Conservation (phyloP, 2,888 invertebrate genomes). For the Cryptocheilus praepositus region DNA sequence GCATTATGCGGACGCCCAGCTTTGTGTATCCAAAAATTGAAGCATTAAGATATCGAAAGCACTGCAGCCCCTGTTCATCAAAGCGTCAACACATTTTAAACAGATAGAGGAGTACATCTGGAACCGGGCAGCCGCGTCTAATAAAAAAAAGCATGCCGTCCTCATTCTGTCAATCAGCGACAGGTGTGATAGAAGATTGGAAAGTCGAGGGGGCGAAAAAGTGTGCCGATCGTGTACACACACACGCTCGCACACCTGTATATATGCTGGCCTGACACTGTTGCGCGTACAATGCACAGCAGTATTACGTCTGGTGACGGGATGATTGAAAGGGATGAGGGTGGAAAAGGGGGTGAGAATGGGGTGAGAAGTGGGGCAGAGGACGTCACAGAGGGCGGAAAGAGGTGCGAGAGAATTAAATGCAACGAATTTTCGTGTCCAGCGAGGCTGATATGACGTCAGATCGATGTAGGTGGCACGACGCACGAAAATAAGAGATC, state of each 20-base stretch:
- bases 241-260: slow-evolving; percentile 22
- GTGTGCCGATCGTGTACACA: background rate
- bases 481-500: too few species aligned
- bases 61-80: background rate
- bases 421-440: too few species aligned
- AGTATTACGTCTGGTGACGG: slow-evolving; percentile 39
- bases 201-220: background rate
- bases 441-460: too few species aligned
- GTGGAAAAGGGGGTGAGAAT: slow-evolving; percentile 12
- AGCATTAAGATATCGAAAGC: background rate
- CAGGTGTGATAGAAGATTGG: background rate
- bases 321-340: slow-evolving; percentile 21
- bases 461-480: too few species aligned
- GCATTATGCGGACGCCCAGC: too few species aligned
- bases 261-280: slow-evolving; percentile 12
- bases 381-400: background rate
- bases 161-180: slow-evolving; percentile 4
- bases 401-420: slow-evolving; percentile 13
- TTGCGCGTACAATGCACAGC: slow-evolving; percentile 22
- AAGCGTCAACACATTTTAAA: too few species aligned
- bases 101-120: too few species aligned
- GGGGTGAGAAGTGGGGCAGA: slow-evolving; percentile 9
- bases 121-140: background rate
- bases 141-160: slow-evolving; percentile 8
- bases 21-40: too few species aligned